Evolutionary conservation across 2,797 vertebrate genomes (phyloP).

Genomic region (Pyrocephalus nanus): DNA sequence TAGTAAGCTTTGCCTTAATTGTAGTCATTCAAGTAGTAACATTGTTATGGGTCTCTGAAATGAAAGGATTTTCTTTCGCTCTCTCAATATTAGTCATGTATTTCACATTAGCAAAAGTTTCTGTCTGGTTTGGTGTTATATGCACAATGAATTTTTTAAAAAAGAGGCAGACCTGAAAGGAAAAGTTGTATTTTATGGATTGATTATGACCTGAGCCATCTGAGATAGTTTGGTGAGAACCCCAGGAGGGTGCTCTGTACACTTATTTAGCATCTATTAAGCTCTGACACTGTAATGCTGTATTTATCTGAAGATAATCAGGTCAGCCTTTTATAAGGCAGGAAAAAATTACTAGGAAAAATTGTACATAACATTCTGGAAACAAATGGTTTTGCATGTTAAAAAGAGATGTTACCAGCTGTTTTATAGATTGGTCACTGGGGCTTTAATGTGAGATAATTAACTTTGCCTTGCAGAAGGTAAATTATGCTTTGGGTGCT

Average conservation of each 20-base stretch:
- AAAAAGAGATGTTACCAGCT: conserved; percentile 6
- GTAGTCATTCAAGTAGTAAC: background rate
- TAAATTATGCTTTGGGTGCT: conserved; percentile 26
- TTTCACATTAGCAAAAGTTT: background rate
- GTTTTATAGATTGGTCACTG: conserved; percentile 24
- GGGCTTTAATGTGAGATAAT: background rate
- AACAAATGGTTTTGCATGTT: conserved; percentile 10
- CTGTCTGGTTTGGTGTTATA: background rate
- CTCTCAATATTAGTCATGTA: background rate
- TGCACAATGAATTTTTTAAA: background rate
- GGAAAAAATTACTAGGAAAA: background rate
- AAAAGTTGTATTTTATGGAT: background rate
- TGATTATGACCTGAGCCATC: background rate
- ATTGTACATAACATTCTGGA: background rate
- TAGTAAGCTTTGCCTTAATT: background rate
- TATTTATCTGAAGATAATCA: background rate
- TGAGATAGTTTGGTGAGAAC: background rate
- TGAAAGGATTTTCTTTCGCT: background rate
- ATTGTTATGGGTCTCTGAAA: background rate
- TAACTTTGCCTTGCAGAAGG: background rate
- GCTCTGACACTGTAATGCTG: background rate
- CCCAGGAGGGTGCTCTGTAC: background rate
- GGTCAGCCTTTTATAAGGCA: conserved; percentile 15
- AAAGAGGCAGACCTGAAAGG: background rate
- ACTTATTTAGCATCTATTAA: background rate